Base-by-base conservation (phyloP, 2,797 vertebrate species). In the Lepilemur ruficaudatus region DNA sequence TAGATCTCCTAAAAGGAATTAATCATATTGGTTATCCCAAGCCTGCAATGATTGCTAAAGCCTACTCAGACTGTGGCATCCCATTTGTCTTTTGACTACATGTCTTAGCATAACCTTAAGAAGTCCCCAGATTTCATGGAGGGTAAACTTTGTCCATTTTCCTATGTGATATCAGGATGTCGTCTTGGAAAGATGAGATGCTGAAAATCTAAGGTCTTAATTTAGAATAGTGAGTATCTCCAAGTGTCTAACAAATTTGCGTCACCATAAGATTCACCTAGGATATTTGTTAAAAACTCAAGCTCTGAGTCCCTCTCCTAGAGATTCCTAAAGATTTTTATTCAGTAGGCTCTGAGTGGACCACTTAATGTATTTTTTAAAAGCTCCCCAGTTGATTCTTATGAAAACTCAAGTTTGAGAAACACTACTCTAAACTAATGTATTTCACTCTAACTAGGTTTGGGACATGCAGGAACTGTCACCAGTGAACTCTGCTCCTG, bases 361-460 rank as follows among this genome's bases (percentile, higher is more conserved):
- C 9, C 55, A 22, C 1, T 90, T 83, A 86, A 61, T 69, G 17
- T 92, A 46, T 90, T 82, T 94, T 92, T 82, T 59, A 89, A 43
- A 94, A 92, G 30, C 10, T 91, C 50, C 35, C 78, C 50, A 65
- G 48, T 72, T 86, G 61, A 86, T 46, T 65, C n/a, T 85, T 82
- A 59, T 50, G 52, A 92, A 93, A 89, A 82, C 12, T 12, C 17
- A 43, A 41, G 7, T 94, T 92, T 82, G 52, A 89, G 61, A 92
- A 91, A 70, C n/a, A 80, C 14, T 72, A 8, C 22, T 61, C 52
- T 86, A 63, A 75, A 65, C 35, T 76, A 84, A 93, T 67, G 12
- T 69, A 89, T 95, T 95, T 97, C 79, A 85, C 52, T 95, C 86
- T 81, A 79, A 83, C n/a, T 79, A 79, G 79, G 41, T 80, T 59